Evolutionary conservation across 2,888 invertebrate species (phyloP).

Genomic region (Scelioninae gen. 1): DNA sequence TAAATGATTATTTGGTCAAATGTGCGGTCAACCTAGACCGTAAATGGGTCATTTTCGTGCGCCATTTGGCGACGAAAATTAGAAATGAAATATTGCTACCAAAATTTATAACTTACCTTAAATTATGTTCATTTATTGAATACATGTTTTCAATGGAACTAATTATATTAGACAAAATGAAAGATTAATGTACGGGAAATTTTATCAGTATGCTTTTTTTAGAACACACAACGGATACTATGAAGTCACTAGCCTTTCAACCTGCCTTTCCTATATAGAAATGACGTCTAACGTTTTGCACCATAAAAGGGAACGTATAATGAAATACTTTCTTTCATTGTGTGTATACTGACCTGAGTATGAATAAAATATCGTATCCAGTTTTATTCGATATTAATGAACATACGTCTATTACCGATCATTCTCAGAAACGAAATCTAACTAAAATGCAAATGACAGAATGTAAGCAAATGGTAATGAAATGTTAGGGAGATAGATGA

Average conservation of each 20-base stretch:
- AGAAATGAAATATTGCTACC: too few species aligned
- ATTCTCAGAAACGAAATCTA: not conserved
- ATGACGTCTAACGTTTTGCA: conserved; percentile 2
- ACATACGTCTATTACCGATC: not conserved
- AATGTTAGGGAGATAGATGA: too few species aligned
- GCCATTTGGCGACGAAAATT: too few species aligned
- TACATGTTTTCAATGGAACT: too few species aligned
- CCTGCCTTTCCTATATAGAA: not conserved
- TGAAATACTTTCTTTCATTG: conserved; percentile 8
- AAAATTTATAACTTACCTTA: not conserved
- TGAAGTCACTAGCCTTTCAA: not conserved
- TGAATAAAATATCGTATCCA: conserved; percentile 21
- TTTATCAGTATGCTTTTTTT: not conserved
- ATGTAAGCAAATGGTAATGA: too few species aligned
- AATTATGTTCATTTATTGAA: too few species aligned
- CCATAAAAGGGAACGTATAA: not conserved
- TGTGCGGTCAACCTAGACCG: too few species aligned
- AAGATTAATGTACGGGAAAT: not conserved
- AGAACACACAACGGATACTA: not conserved
- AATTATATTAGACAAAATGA: not conserved
- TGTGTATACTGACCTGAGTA: not conserved
- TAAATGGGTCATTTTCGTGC: too few species aligned
- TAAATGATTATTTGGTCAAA: too few species aligned
- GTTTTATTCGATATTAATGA: conserved; percentile 14
- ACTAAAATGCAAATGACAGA: too few species aligned